Percentiles rank a stretch among this genome's conserved stretches.
phyloP scores from a whole-genome alignment of 2,113 vertebrate genomes.

The Plecturocebus donacophilus region DNA sequence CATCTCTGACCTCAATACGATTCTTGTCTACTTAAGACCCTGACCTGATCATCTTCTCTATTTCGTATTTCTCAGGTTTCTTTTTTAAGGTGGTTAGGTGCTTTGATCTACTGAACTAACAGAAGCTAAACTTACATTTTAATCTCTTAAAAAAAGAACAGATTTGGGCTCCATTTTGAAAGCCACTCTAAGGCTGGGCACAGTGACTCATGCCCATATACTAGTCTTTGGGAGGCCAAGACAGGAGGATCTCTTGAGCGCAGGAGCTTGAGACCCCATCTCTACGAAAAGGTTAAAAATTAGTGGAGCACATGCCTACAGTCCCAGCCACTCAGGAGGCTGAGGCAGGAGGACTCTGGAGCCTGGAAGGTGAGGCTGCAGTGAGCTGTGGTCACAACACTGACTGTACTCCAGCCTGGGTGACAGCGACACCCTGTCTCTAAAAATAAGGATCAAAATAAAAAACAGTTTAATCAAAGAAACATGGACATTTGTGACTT shows the following conservation, averaged over 20 bases:
- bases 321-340: too few relatives aligned
- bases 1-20: background rate
- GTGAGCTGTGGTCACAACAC: too few relatives aligned
- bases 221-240: background rate
- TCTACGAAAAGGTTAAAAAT: too few relatives aligned
- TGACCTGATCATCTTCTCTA: background rate
- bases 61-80: slow-evolving; percentile 11
- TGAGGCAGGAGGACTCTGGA: too few relatives aligned
- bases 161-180: background rate
- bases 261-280: background rate
- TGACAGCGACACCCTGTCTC: background rate
- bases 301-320: too few relatives aligned
- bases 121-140: background rate
- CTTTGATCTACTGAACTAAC: background rate
- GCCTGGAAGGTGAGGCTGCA: too few relatives aligned
- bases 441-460: too few relatives aligned
- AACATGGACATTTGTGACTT: background rate
- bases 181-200: background rate
- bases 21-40: background rate
- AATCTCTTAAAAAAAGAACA: background rate
- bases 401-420: too few relatives aligned
- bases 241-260: background rate
- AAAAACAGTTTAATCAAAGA: background rate
- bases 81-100: slow-evolving; percentile 20
- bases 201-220: background rate